phyloP scores from a whole-genome alignment of 2,888 invertebrate species.

The Parnassius smintheus region DNA sequence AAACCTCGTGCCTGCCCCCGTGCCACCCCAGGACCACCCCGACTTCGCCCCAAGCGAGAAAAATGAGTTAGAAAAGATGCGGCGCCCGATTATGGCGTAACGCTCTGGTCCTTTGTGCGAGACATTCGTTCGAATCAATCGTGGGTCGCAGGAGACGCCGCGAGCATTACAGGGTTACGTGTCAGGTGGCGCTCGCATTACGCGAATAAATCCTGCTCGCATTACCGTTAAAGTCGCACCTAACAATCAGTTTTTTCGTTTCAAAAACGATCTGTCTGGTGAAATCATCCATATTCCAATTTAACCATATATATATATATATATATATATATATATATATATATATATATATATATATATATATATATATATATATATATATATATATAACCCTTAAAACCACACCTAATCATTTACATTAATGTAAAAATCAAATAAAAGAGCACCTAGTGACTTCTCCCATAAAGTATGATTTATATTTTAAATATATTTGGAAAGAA shows the following conservation, averaged over 20 bases:
- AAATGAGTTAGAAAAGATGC: slow-evolving; percentile 82
- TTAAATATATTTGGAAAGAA: no score
- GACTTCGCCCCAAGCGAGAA: slow-evolving; percentile 69
- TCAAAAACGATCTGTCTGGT: no score
- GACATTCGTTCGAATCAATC: slow-evolving; percentile 75
- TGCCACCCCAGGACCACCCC: slow-evolving; percentile 39
- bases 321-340: no score
- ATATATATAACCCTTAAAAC: no score
- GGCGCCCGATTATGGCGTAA: slow-evolving; percentile 76
- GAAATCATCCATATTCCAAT: no score
- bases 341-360: no score
- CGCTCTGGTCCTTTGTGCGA: slow-evolving; percentile 67
- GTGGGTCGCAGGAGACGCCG: slow-evolving; percentile 52
- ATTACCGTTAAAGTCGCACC: slow-evolving; percentile 34
- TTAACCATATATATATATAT: no score
- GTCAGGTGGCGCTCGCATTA: slow-evolving; percentile 43
- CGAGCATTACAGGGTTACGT: slow-evolving; percentile 49
- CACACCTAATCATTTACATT: no score
- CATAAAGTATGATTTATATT: no score
- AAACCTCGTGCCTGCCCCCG: slow-evolving; percentile 50
- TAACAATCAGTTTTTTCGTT: background rate
- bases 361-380: no score
- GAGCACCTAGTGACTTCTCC: no score
- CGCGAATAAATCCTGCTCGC: slow-evolving; percentile 45
- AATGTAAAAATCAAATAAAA: no score